Evolutionary conservation across 1,140 invertebrate genomes (phyloP).

Genomic region (Thrips palmi): DNA sequence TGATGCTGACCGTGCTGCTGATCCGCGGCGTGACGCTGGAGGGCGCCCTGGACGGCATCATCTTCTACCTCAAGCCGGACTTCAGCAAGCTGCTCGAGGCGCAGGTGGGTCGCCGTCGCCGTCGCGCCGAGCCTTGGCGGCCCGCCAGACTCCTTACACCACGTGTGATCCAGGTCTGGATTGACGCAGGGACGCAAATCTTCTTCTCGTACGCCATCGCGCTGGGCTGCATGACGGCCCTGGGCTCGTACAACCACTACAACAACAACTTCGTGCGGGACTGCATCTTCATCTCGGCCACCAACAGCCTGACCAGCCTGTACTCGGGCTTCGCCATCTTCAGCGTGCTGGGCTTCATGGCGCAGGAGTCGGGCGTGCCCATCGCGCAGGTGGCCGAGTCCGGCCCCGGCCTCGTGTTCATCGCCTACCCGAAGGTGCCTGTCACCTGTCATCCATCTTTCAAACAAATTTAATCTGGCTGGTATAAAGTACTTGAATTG

Average conservation of each 20-base stretch:
- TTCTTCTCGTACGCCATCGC: slow-evolving; percentile 53
- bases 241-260: slow-evolving; percentile 56
- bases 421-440: slow-evolving; percentile 79
- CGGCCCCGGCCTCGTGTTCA: slow-evolving; percentile 63
- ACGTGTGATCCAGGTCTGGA: slow-evolving; percentile 29
- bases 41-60: slow-evolving; percentile 47
- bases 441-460: too few relatives aligned
- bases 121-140: slow-evolving; percentile 21
- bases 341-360: slow-evolving; percentile 62
- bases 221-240: slow-evolving; percentile 49
- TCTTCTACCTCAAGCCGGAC: slow-evolving; percentile 56
- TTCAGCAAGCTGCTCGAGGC: slow-evolving; percentile 41
- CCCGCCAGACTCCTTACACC: slow-evolving; percentile 22
- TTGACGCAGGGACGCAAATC: slow-evolving; percentile 35
- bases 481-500: too few relatives aligned
- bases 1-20: slow-evolving; percentile 46
- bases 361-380: slow-evolving; percentile 38
- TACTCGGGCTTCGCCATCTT: slow-evolving; percentile 62
- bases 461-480: too few relatives aligned
- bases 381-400: slow-evolving; percentile 35
- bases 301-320: slow-evolving; percentile 53
- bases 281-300: slow-evolving; percentile 41
- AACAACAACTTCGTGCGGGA: slow-evolving; percentile 48
- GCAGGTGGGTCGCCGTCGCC: slow-evolving; percentile 20
- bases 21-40: slow-evolving; percentile 47